A percentile compares a stretch with the other conserved stretches of the same genome.
Evolutionary conservation across 1,140 invertebrate species (phyloP).

Genomic region (Acyrthosiphon pisum): DNA sequence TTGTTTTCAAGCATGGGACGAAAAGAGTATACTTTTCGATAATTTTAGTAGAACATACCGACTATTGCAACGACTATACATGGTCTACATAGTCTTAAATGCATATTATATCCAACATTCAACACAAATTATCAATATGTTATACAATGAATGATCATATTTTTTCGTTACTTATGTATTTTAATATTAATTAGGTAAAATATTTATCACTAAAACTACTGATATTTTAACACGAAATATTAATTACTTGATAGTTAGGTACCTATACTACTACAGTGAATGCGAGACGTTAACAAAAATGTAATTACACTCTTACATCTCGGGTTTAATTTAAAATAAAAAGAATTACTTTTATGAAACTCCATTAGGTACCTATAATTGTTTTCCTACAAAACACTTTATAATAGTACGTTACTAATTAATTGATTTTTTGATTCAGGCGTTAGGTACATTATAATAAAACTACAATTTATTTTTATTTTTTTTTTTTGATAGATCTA

Average conservation of each 20-base stretch:
- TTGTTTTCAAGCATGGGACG: background rate
- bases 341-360: background rate
- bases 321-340: background rate
- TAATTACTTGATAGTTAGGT: background rate
- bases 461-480: background rate
- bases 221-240: background rate
- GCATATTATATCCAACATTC: background rate
- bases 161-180: background rate
- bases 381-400: background rate
- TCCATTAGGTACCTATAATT: background rate
- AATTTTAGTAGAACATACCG: background rate
- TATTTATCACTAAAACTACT: background rate
- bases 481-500: background rate
- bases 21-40: background rate
- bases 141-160: background rate
- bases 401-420: slow-evolving; percentile 7
- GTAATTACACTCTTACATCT: background rate
- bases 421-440: background rate
- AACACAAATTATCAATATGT: background rate
- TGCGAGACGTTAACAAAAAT: background rate
- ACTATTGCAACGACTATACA: background rate
- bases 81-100: background rate
- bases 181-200: background rate
- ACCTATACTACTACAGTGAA: background rate
- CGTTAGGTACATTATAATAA: background rate